phyloP scores from a whole-genome alignment of 1,140 invertebrate genomes.

The Cyphomyrmex costatus region DNA sequence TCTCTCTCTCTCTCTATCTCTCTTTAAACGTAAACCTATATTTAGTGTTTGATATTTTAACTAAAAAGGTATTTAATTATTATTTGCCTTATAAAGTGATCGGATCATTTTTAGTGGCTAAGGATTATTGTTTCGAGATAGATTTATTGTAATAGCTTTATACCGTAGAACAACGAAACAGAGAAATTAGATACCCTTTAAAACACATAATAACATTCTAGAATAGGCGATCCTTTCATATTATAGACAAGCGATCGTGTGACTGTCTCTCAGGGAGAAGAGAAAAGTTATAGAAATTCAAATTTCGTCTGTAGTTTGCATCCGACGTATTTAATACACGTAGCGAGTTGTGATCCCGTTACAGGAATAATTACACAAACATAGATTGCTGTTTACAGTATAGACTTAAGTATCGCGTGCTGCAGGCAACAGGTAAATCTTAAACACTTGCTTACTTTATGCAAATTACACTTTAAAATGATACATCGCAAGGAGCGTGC shows the following conservation, averaged over 20 bases:
- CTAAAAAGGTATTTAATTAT: not conserved
- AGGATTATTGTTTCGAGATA: conserved; percentile 3
- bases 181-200: not conserved
- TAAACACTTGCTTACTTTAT: not conserved
- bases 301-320: conserved; percentile 2
- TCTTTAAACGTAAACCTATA: not conserved
- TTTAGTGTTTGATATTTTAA: not conserved
- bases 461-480: conserved; percentile 20
- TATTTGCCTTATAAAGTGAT: not conserved
- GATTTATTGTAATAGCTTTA: conserved; percentile 8
- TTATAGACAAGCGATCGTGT: conserved; percentile 14
- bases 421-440: conserved; percentile 50
- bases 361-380: conserved; percentile 36
- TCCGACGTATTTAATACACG: not conserved
- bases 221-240: conserved; percentile 14
- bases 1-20: no score
- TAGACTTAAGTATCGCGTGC: conserved; percentile 28
- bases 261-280: conserved; percentile 10
- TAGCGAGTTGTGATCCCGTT: not conserved
- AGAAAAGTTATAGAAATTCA: conserved; percentile 26
- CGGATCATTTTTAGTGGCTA: conserved; percentile 2
- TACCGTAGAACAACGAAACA: conserved; percentile 20
- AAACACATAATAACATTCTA: conserved; percentile 2
- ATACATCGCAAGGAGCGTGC: not conserved
- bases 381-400: conserved; percentile 26